Conservation (phyloP, 2,113 vertebrate species). For the Chamaetylas fuelleborni region DNA sequence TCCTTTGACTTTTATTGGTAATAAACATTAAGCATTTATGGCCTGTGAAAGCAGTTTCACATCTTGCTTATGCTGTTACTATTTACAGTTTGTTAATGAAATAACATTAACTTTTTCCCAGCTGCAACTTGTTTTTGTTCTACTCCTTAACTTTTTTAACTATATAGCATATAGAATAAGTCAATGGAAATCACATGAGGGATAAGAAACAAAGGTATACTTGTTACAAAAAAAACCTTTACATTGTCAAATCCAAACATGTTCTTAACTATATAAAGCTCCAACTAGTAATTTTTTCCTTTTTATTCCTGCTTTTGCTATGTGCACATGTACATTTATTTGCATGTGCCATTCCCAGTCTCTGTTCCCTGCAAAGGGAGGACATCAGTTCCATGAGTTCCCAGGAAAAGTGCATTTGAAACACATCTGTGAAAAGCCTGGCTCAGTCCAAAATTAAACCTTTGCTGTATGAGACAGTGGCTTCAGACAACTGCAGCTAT, state of each 20-base stretch:
- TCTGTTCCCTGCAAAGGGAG: neutral
- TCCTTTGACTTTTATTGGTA: conserved; percentile 84
- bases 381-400: rapidly evolving
- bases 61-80: conserved; percentile 76
- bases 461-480: rapidly evolving
- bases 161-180: conserved; percentile 42
- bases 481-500: neutral
- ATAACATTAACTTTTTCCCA: conserved; percentile 74
- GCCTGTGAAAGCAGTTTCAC: conserved; percentile 76
- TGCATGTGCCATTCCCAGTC: neutral
- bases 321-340: neutral
- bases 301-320: neutral
- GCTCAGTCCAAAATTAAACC: neutral
- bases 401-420: neutral
- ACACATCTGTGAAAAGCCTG: rapidly evolving
- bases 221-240: neutral
- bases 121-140: conserved; percentile 73
- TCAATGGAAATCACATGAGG: conserved; percentile 35
- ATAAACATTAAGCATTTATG: conserved; percentile 86
- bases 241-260: neutral
- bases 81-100: conserved; percentile 81
- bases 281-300: neutral
- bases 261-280: neutral
- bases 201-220: neutral
- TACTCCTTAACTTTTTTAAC: conserved; percentile 70